Conservation (phyloP, 2,113 vertebrate species). For the Cyprinodon tularosa region DNA sequence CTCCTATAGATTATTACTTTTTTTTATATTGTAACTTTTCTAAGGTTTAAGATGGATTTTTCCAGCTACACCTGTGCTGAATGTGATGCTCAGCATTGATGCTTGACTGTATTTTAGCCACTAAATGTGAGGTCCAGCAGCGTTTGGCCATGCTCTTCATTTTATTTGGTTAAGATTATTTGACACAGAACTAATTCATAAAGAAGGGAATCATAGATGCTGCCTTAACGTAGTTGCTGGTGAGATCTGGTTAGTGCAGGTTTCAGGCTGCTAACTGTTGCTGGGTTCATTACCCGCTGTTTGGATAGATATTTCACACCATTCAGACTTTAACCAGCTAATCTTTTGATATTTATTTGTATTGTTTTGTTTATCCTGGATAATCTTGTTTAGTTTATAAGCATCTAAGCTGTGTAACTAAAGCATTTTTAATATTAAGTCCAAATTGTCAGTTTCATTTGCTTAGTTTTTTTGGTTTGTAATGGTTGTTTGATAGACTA, state of each 20-base stretch:
- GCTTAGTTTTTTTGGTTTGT: slow-evolving; percentile 39
- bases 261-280: slow-evolving; percentile 14
- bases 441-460: slow-evolving; percentile 48
- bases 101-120: slow-evolving; percentile 57
- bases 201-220: slow-evolving; percentile 63
- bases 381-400: slow-evolving; percentile 40
- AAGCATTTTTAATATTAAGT: slow-evolving; percentile 43
- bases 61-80: slow-evolving; percentile 57
- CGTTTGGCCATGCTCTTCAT: slow-evolving; percentile 48
- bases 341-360: slow-evolving; percentile 69
- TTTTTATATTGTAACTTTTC: slow-evolving; percentile 39
- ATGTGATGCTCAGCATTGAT: slow-evolving; percentile 61
- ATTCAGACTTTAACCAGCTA: slow-evolving; percentile 28
- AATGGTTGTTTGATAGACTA: slow-evolving; percentile 51
- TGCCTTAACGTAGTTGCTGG: slow-evolving; percentile 73
- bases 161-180: slow-evolving; percentile 10
- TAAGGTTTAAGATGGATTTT: slow-evolving; percentile 30
- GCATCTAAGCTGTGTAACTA: slow-evolving; percentile 39
- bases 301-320: slow-evolving; percentile 42
- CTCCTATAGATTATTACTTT: slow-evolving; percentile 24
- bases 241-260: slow-evolving; percentile 44
- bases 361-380: slow-evolving; percentile 20
- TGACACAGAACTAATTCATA: slow-evolving; percentile 64
- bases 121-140: slow-evolving; percentile 55
- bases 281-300: neutral